phyloP scores from a whole-genome alignment of 2,113 vertebrate species.

The Phaethornis superciliosus region DNA sequence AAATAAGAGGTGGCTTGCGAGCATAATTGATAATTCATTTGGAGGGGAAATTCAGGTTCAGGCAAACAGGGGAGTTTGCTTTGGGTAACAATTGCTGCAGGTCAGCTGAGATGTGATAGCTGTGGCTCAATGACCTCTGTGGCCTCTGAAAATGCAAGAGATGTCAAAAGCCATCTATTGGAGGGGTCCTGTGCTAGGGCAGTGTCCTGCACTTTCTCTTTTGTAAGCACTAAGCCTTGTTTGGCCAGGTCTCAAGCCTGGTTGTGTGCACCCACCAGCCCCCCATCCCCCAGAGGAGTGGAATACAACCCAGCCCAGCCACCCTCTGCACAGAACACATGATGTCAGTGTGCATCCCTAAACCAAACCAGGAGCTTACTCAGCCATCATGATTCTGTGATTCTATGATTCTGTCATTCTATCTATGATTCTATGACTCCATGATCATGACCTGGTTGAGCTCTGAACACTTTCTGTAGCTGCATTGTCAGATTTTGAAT shows the following conservation, averaged over 20 bases:
- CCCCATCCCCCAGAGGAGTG: not conserved
- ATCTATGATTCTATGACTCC: too few species aligned
- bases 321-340: not conserved
- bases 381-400: accelerated
- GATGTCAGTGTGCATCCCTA: not conserved
- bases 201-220: not conserved
- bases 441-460: not conserved
- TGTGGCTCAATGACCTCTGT: not conserved
- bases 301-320: not conserved
- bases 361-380: not conserved
- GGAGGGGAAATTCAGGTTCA: not conserved
- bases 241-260: accelerated
- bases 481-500: not conserved
- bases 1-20: not conserved
- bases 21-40: not conserved
- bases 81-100: not conserved
- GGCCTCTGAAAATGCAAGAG: not conserved
- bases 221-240: accelerated
- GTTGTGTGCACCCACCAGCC: not conserved
- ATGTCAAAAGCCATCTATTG: not conserved
- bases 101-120: not conserved
- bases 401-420: too few species aligned
- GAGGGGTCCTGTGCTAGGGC: not conserved
- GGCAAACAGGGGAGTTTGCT: not conserved
- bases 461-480: not conserved